These are phyloP conservation scores for Myanophis thanlyinensis DNA, from an alignment of 2,113 vertebrate genomes.

Conservation along the genomic window DNA sequence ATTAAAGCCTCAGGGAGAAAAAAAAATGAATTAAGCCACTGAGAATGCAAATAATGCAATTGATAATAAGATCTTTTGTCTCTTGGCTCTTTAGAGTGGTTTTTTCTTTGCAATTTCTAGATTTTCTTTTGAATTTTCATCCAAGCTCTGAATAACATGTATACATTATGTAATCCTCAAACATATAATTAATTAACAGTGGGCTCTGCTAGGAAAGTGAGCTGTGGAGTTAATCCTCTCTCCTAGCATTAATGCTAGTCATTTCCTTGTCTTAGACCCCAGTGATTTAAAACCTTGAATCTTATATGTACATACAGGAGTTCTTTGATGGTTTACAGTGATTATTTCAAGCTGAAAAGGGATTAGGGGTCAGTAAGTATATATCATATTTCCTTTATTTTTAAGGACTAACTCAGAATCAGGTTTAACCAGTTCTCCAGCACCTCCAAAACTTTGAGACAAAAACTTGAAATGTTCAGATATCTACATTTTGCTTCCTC, in stretches of 20 bases:
- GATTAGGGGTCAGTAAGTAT: constrained; percentile 13
- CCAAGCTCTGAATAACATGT: constrained; percentile 28
- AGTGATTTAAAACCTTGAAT: constrained; percentile 14
- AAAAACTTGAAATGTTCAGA: background rate
- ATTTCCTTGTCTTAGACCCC: constrained; percentile 17
- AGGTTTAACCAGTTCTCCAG: background rate
- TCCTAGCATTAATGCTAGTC: constrained; percentile 25
- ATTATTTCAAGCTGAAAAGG: constrained; percentile 24
- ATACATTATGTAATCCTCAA: constrained; percentile 30
- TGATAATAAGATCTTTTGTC: constrained; percentile 27
- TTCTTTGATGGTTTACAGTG: constrained; percentile 11
- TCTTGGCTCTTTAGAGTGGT: constrained; percentile 1
- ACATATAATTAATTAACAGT: constrained; percentile 35
- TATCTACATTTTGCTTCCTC: background rate
- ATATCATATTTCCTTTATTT: background rate
- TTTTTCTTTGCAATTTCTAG: background rate
- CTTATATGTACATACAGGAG: constrained; percentile 1
- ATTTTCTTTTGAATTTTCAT: constrained; percentile 21
- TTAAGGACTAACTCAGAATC: background rate
- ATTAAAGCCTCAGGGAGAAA: background rate
- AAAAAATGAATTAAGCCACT: background rate
- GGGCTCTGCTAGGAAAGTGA: constrained; percentile 13
- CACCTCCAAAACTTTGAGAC: background rate
- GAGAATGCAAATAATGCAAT: constrained; percentile 29
- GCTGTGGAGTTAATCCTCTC: constrained; percentile 29